Base-by-base conservation (phyloP, 2,797 vertebrate species). In the Sebastes cheni region DNA sequence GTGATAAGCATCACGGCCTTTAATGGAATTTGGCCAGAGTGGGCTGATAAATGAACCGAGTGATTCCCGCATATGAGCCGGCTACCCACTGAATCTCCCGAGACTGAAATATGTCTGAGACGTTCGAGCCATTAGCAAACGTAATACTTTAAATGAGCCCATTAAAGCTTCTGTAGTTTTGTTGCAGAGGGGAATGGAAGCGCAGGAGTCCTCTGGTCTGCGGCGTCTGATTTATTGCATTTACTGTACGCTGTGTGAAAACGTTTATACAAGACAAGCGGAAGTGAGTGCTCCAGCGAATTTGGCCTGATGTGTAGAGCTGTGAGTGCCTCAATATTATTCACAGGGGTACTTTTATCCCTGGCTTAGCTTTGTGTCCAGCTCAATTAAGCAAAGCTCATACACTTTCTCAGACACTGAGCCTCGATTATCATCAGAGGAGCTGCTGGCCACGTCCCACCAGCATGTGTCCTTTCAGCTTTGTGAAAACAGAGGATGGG, bases 341-440 rank as follows among this genome's bases (percentile, higher is more conserved):
- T 93, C 86, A 89, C 88, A 82, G 72, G 80, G 90, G 79, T 50
- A 77, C 82, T 89, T 88, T 88, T 88, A 86, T 86, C 85, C 83
- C 69, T 52, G 68, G 81, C 87, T 88, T 85, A 83, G 85, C 88
- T 88, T 90, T 87, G 80, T 89, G 86, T 90, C 90, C 85, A 74
- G 83, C 89, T 90, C 86, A 88, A 88, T 92, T 90, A 92, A 79
- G 80, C 85, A 88, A 86, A 86, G 75, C 77, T 82, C 82, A 84
- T 72, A 83, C 77, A 84, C 83, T 85, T 80, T 79, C 74, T 67
- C 76, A 80, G 82, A 84, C 81, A 79, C 76, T 74, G 76, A 85
- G 77, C 80, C 80, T 83, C 52, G 64, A 89, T 88, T 89, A 86
- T 74, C 67, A 86, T 89, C 80, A 90, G 78, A 87, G 64, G 52